Evolutionary conservation across 2,888 invertebrate species (phyloP), one percentile per base, ranked within the genome.

Genomic region (Cosmopolites sordidus): DNA sequence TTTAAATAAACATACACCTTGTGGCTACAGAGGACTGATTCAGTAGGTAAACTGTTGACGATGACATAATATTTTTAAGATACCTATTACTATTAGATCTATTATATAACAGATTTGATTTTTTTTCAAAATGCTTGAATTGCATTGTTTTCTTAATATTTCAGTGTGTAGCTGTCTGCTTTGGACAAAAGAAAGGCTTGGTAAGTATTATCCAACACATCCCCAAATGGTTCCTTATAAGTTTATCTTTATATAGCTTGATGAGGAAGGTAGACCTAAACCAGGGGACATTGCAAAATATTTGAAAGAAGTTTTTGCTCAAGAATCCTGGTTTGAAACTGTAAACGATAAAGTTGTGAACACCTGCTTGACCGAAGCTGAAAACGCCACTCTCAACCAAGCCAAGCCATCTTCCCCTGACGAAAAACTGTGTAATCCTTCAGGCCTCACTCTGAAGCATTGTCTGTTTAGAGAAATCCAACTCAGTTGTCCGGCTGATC

Each of bases 381-480:
- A 63, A 54, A 66, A 64, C 51, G 65, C 62, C 18, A 66, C 66
- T 27, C 52, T 48, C 15, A 63, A 59, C 41, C 57, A 49, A 4
- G 44, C 45, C 4, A 51, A 47, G 22, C 53, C 50, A 56, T 60
- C 52, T 56, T 59, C 62, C 16, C 56, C 51, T 38, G 64, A 64
- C 50, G 51, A 54, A 39, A 62, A 64, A 16, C 48, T 62, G 29
- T 75, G 74, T 60, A 73, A 71, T 63, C 69, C 71, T 2, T 63
- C 69, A 3, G 68, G 66, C 15, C 60, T 71, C 16, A 66, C 66
- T 51, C 63, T 72, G 39, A 64, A 63, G 29, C 71, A 72, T 51
- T 75, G 75, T 59, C 51, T 75, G 43, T 74, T 71, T 65, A 68
- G 65, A 53, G 69, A 73, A 60, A 62, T 73, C 53, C 74, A 75